These are phyloP conservation scores for Chinchilla lanigera DNA, from an alignment of 2,113 vertebrate genomes.

Conservation along the genomic window DNA sequence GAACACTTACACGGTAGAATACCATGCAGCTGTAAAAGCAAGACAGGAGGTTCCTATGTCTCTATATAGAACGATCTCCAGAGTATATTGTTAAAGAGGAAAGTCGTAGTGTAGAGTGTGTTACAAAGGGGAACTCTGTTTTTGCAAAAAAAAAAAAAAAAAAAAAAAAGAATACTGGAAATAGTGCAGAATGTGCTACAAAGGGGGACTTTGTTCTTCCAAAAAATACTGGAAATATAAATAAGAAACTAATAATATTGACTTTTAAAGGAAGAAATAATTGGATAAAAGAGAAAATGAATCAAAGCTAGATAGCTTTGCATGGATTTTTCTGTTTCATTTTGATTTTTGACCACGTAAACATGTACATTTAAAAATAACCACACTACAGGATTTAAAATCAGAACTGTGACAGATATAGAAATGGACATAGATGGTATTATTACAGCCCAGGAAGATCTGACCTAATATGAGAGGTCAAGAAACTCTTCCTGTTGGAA, in stretches of 20 bases:
- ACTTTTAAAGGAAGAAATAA: neutral
- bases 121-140: neutral
- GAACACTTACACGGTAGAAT: neutral
- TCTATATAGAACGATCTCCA: neutral
- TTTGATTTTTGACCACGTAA: neutral
- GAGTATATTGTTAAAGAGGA: neutral
- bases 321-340: neutral
- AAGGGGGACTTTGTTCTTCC: neutral
- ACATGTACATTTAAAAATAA: neutral
- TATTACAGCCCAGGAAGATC: neutral
- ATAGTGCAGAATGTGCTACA: neutral
- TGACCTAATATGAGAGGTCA: neutral
- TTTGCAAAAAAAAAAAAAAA: constrained; percentile 22
- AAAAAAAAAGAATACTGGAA: neutral
- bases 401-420: neutral
- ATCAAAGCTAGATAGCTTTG: neutral
- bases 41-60: neutral
- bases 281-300: neutral
- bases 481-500: constrained; percentile 1
- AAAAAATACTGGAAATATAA: neutral
- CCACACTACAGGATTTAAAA: neutral
- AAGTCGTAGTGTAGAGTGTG: neutral
- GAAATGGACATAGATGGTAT: neutral
- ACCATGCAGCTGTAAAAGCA: neutral
- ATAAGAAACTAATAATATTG: neutral